Evolutionary conservation across 92 coral and sea anemone genomes (phyloP).

Genomic region (Anthopleura xanthogrammica): DNA sequence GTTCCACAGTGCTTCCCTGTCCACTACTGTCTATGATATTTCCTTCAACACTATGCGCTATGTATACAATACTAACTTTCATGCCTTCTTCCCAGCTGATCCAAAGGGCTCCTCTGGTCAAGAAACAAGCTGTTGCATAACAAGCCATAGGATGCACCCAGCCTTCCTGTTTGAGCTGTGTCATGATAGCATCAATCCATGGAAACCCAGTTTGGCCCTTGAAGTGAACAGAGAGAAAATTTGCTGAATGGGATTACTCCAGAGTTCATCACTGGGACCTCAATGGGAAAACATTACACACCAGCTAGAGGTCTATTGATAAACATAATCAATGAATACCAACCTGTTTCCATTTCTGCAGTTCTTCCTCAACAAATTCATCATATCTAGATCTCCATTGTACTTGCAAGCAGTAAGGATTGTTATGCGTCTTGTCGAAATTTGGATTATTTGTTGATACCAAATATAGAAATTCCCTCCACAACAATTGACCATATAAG

Average conservation of each 20-base stretch:
- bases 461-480: conserved; percentile 84
- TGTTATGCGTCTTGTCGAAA: conserved; percentile 69
- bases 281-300: too few relatives aligned
- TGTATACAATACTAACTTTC: conserved; percentile 33
- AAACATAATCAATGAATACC: not conserved
- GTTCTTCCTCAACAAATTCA: conserved; percentile 31
- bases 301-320: too few relatives aligned
- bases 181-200: conserved; percentile 93
- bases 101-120: conserved; percentile 93
- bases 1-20: too few relatives aligned
- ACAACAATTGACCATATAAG: conserved; percentile 77
- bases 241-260: not conserved
- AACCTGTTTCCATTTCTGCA: conserved; percentile 48
- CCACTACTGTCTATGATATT: too few relatives aligned
- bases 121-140: conserved; percentile 79
- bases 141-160: conserved; percentile 86
- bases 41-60: not conserved
- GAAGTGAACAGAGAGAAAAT: not conserved
- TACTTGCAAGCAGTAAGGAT: conserved; percentile 73
- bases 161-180: conserved; percentile 81
- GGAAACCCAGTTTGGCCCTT: conserved; percentile 93
- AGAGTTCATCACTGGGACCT: too few relatives aligned
- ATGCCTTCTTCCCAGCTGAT: conserved; percentile 93
- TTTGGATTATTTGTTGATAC: conserved; percentile 79
- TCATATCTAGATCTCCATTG: conserved; percentile 60